These are phyloP conservation scores for Heliconius eleuchia DNA, from an alignment of 1,140 invertebrate genomes.

Conservation along the genomic window DNA sequence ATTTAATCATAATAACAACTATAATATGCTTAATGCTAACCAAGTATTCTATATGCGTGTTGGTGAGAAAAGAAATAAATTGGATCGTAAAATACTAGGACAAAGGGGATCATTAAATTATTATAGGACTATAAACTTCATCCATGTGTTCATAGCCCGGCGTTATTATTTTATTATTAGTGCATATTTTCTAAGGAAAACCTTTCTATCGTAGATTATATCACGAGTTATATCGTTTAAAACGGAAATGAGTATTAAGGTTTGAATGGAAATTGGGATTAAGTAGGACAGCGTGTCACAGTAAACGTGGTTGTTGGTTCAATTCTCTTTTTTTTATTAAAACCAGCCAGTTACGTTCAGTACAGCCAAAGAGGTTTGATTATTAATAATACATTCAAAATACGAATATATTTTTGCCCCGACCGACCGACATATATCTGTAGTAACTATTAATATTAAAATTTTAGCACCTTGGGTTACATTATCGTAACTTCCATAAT, in stretches of 20 bases:
- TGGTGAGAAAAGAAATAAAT: constrained; percentile 7
- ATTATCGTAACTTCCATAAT: no score
- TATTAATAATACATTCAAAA: no score
- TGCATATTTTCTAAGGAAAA: constrained; percentile 11
- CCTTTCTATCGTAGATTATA: not conserved
- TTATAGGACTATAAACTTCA: constrained; percentile 15
- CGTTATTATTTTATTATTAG: constrained; percentile 9
- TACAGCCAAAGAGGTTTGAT: no score
- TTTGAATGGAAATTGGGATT: not conserved
- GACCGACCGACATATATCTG: no score
- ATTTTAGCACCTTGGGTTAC: no score
- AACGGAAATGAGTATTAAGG: not conserved
- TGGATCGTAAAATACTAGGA: constrained; percentile 5
- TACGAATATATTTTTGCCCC: no score
- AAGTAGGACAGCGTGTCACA: no score
- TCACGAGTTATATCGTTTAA: not conserved
- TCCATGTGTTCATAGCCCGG: constrained; percentile 3
- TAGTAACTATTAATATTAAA: no score
- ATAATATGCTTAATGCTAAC: not conserved
- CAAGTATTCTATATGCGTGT: not conserved
- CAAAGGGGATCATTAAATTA: constrained; percentile 6
- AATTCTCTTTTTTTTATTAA: no score
- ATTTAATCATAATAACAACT: no score
- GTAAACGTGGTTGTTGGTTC: no score
- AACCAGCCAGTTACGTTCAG: no score